These are phyloP conservation scores for Frankliniella fusca DNA, from an alignment of 2,888 invertebrate species.

Conservation along the genomic window DNA sequence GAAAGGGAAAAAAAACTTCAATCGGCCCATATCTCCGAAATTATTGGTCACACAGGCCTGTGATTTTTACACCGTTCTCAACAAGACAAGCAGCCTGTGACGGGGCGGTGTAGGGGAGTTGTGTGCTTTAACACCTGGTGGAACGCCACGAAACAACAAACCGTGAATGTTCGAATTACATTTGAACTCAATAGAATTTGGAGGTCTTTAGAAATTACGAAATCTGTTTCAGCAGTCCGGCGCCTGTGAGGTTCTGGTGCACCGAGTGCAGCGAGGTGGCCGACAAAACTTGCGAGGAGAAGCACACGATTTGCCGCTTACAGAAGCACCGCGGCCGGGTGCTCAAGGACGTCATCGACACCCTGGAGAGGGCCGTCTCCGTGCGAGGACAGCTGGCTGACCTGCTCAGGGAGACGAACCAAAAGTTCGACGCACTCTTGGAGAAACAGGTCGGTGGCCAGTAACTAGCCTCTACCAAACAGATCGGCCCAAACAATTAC, in stretches of 20 bases:
- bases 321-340: not conserved
- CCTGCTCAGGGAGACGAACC: not conserved
- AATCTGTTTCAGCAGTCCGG: too few species aligned
- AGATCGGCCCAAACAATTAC: too few species aligned
- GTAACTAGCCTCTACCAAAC: too few species aligned
- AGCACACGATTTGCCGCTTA: not conserved
- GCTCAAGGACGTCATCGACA: not conserved
- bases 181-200: too few species aligned
- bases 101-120: too few species aligned
- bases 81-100: too few species aligned
- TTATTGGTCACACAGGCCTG: too few species aligned
- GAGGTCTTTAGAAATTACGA: too few species aligned
- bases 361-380: not conserved
- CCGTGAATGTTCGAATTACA: not conserved
- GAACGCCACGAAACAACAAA: not conserved
- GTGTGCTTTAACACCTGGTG: too few species aligned
- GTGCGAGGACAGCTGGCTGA: not conserved
- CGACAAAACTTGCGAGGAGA: not conserved
- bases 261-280: not conserved
- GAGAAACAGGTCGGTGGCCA: not conserved
- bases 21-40: too few species aligned
- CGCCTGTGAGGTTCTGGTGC: not conserved
- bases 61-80: too few species aligned
- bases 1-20: too few species aligned
- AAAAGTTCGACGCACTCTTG: not conserved